Evolutionary conservation across 2,888 invertebrate species (phyloP).

Genomic region (Phlogophora meticulosa): DNA sequence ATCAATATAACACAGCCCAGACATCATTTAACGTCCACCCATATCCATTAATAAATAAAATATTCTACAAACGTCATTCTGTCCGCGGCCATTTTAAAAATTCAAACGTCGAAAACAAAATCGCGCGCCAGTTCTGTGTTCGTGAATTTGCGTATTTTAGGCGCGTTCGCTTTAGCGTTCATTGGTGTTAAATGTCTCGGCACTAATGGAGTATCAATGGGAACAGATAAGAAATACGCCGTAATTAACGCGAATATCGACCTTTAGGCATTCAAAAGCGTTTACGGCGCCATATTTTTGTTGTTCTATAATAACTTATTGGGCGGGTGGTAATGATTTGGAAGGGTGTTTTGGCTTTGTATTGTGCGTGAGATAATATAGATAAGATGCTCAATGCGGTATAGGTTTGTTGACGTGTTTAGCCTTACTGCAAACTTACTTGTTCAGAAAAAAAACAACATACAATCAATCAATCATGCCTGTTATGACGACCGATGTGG

Average conservation of each 20-base stretch:
- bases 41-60: conserved; percentile 60
- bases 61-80: conserved; percentile 60
- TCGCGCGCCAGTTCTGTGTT: conserved; percentile 48
- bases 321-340: conserved; percentile 47
- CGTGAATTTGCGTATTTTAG: conserved; percentile 67
- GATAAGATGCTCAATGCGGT: conserved; percentile 1
- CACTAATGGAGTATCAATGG: conserved; percentile 77
- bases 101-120: conserved; percentile 65
- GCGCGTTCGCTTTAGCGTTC: conserved; percentile 64
- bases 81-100: conserved; percentile 58
- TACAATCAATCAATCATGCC: too few relatives aligned
- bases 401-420: neutral
- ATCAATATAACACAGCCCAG: conserved; percentile 32
- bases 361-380: neutral
- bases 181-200: conserved; percentile 77
- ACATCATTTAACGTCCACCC: conserved; percentile 43
- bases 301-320: conserved; percentile 66
- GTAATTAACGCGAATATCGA: conserved; percentile 73
- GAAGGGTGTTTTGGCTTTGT: conserved; percentile 26
- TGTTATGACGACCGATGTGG: too few relatives aligned
- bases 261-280: conserved; percentile 64
- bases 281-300: conserved; percentile 66
- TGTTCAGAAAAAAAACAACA: too few relatives aligned
- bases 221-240: conserved; percentile 72
- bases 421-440: too few relatives aligned